Evolutionary conservation across 2,797 vertebrate species (phyloP).

Genomic region (Prunella strophiata): DNA sequence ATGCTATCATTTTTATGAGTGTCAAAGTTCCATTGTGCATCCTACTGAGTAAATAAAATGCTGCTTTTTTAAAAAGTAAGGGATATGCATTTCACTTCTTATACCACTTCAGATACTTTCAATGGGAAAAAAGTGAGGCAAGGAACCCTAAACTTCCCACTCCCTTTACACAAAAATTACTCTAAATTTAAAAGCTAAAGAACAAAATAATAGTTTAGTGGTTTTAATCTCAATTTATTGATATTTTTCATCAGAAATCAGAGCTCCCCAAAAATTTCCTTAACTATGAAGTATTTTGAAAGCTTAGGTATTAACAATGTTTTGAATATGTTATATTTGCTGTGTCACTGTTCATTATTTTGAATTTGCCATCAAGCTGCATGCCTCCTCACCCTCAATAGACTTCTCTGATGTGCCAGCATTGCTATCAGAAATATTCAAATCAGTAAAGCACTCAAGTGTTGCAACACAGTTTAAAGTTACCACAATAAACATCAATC

Average conservation of each 20-base stretch:
- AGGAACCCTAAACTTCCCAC: background rate
- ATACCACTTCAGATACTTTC: background rate
- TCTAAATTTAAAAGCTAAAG: background rate
- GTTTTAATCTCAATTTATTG: background rate
- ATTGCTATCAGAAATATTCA: background rate
- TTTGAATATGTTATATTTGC: background rate
- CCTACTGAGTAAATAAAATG: background rate
- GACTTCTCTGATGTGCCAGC: background rate
- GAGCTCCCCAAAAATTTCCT: background rate
- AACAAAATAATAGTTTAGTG: background rate
- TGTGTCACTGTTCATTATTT: background rate
- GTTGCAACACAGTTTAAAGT: background rate
- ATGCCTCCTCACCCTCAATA: background rate
- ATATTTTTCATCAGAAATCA: background rate
- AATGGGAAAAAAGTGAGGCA: background rate
- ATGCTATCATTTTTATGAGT: background rate
- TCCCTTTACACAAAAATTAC: background rate
- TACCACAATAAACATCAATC: background rate
- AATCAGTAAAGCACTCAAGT: background rate
- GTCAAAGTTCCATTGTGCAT: background rate
- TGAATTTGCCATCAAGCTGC: background rate
- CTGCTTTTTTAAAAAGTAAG: background rate
- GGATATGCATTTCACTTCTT: background rate
- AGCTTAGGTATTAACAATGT: background rate
- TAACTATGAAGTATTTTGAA: background rate